These are phyloP conservation scores for Nycticebus coucang DNA, from an alignment of 2,113 vertebrate species.

Conservation along the genomic window DNA sequence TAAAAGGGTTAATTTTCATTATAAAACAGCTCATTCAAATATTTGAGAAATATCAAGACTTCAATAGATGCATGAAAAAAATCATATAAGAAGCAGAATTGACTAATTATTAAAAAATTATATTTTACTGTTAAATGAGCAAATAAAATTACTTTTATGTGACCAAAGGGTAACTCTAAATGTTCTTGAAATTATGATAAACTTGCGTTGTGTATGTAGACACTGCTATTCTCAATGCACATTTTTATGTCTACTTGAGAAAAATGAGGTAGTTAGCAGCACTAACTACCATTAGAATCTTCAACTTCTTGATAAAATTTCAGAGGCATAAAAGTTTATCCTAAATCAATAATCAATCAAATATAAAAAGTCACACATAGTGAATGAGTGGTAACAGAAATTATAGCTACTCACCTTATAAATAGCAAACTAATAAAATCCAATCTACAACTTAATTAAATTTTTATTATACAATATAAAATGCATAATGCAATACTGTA, in stretches of 20 bases:
- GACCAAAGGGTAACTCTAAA: not conserved
- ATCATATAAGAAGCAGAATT: not conserved
- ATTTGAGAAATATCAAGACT: not conserved
- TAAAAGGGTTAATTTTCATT: not conserved
- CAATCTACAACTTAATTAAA: not conserved
- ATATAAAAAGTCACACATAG: not conserved
- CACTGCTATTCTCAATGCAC: not conserved
- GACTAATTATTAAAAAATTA: not conserved
- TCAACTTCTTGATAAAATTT: not conserved
- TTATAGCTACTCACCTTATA: not conserved
- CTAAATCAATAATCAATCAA: not conserved
- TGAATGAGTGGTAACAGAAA: not conserved
- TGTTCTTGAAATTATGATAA: not conserved
- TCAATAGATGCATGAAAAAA: not conserved
- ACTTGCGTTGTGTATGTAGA: not conserved
- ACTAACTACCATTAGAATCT: not conserved
- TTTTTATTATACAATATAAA: constrained; percentile 5
- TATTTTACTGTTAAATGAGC: not conserved
- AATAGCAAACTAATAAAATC: not conserved
- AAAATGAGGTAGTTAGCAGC: not conserved
- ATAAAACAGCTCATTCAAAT: constrained; percentile 9
- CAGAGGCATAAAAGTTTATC: not conserved
- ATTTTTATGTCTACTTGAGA: constrained; percentile 13
- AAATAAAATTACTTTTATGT: not conserved
- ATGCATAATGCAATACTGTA: not conserved